These are phyloP conservation scores for Xenopus tropicalis DNA, from an alignment of 2,113 vertebrate genomes.

Conservation along the genomic window UCB_Xtro_10.0 CM004452.2:14738001-14738500, in stretches of 20 bases:
- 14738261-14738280: constrained; percentile 55
- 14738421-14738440: constrained; percentile 62
- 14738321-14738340: constrained; percentile 54
- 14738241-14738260: constrained; percentile 58
- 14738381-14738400: constrained; percentile 59
- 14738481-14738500: constrained; percentile 59
- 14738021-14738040: constrained; percentile 64
- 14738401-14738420: constrained; percentile 59
- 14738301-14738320: constrained; percentile 54
- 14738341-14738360: constrained; percentile 58
- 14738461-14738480: constrained; percentile 66
- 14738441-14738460: constrained; percentile 66
- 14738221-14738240: constrained; percentile 56
- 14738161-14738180: constrained; percentile 47
- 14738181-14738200: constrained; percentile 54
- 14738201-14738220: constrained; percentile 55
- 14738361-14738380: constrained; percentile 56
- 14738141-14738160: constrained; percentile 62
- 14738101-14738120: constrained; percentile 60
- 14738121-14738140: constrained; percentile 56
- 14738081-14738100: constrained; percentile 58
- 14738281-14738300: constrained; percentile 33
- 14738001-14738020: constrained; percentile 58
- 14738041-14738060: constrained; percentile 58
- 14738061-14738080: constrained; percentile 55